Base-by-base conservation (phyloP, 35 echinoderm and acorn worm species). In the Eucidaris tribuloides region DNA sequence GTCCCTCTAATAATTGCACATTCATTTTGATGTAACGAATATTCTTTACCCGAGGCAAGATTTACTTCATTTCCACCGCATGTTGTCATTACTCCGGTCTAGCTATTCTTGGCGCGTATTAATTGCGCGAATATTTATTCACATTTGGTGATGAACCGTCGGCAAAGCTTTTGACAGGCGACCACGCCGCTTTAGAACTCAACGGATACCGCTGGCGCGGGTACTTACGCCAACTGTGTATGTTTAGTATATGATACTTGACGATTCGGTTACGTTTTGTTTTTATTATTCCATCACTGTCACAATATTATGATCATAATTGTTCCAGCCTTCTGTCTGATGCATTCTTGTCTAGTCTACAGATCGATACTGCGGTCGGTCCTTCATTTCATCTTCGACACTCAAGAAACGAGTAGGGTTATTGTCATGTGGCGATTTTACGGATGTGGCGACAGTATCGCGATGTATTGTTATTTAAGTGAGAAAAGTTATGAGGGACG, bases 121-220 rank as follows among this genome's bases (percentile, higher is more conserved):
- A 74, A 74, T 74, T 74, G 68, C 68, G 68, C 40, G 33, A 74
- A 74, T 74, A 74, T 74, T 74, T 74, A 74, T 74, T 74, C 68
- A 74, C 68, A 74, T 74, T 74, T 68, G 38, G 30, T 27, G 68
- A 74, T n/a, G n/a, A 52, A 52, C 9, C 48, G 9, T 11, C 48
- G 48, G 48, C n/a, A 52, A 11, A 9, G 9, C 48, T n/a, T 52
- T 9, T 52, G 9, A n/a, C 48, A 52, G 48, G 61, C 61, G 61
- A 34, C 6, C 28, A 64, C 61, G 24, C 61, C 61, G 61, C 37
- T 64, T 64, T 27, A 27, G 37, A 64, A 64, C 37, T 64, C 61
- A 64, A 34, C 61, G 37, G 25, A 22, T 40, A 74, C 68, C 68
- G 68, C 68, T 7, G 68, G 68, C 68, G 37, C 68, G 40, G 35